These are phyloP conservation scores for Patella caerulea DNA, from an alignment of 2,888 invertebrate species.

Conservation along the genomic window DNA sequence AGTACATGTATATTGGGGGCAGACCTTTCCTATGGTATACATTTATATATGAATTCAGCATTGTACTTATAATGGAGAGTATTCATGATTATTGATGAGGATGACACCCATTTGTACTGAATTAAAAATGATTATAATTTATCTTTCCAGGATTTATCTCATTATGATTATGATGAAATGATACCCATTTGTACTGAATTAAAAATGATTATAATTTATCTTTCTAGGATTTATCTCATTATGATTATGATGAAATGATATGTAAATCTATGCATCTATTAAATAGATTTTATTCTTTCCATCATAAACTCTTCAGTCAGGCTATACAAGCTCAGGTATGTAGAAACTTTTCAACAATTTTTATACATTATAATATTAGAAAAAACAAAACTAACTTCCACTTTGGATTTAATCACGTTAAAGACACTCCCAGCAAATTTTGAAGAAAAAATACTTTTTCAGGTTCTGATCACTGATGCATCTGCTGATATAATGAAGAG, in stretches of 20 bases:
- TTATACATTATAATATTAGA: no score
- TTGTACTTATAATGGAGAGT: no score
- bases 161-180: slow-evolving; percentile 65
- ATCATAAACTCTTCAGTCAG: slow-evolving; percentile 59
- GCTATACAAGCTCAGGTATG: slow-evolving; percentile 68
- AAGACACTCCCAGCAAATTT: no score
- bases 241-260: slow-evolving; percentile 67
- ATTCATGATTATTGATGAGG: no score
- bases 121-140: neutral
- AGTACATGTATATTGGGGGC: no score
- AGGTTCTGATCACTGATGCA: slow-evolving; percentile 63
- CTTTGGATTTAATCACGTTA: no score
- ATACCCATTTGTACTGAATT: no score
- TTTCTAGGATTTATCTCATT: slow-evolving; percentile 63
- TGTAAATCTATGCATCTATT: slow-evolving; percentile 64
- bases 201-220: neutral
- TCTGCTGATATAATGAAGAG: slow-evolving; percentile 51
- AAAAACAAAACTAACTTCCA: no score
- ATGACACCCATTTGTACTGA: no score
- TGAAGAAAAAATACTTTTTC: neutral
- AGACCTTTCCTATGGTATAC: no score
- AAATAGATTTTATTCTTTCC: slow-evolving; percentile 62
- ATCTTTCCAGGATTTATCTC: slow-evolving; percentile 60
- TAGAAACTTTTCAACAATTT: no score
- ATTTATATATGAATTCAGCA: no score